Percentiles rank a stretch among this genome's conserved stretches.
Conservation (phyloP, 2,888 invertebrate genomes). For the Sinopyrophorus schimmeli region DNA sequence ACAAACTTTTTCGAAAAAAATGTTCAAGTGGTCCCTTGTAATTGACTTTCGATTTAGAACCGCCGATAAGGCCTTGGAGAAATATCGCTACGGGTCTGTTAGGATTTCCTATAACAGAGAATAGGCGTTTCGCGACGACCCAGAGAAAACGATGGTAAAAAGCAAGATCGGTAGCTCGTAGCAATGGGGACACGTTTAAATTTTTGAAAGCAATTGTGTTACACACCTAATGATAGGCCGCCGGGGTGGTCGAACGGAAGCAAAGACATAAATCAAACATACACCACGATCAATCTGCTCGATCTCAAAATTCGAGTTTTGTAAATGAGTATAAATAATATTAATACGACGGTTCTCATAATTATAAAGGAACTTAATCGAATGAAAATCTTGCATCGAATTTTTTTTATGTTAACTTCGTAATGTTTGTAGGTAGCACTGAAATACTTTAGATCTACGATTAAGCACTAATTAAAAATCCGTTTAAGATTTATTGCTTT, state of each 20-base stretch:
- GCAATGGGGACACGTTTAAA: conserved; percentile 15
- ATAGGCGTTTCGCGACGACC: no score
- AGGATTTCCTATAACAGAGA: no score
- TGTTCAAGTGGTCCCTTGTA: no score
- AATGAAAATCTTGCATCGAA: conserved; percentile 1
- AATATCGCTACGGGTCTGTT: no score
- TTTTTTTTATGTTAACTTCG: conserved; percentile 9
- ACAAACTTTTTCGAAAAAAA: no score
- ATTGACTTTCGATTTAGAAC: no score
- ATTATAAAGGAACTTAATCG: conserved; percentile 12
- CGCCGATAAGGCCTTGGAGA: no score
- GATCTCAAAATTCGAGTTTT: conserved; percentile 11
- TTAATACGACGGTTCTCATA: conserved; percentile 18
- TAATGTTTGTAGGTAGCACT: conserved; percentile 9
- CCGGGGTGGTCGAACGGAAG: conserved; percentile 27
- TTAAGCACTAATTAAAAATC: conserved; percentile 6
- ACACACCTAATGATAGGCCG: conserved; percentile 19
- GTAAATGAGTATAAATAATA: conserved; percentile 15
- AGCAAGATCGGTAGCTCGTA: conserved; percentile 14
- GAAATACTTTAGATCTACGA: conserved; percentile 2
- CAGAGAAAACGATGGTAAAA: background rate
- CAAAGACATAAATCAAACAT: conserved; percentile 16
- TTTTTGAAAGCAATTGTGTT: conserved; percentile 28
- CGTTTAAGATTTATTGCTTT: no score
- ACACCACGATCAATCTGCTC: conserved; percentile 20